Evolutionary conservation across 2,113 vertebrate species (phyloP).

Genomic region (Paradoxurus hermaphroditus): DNA sequence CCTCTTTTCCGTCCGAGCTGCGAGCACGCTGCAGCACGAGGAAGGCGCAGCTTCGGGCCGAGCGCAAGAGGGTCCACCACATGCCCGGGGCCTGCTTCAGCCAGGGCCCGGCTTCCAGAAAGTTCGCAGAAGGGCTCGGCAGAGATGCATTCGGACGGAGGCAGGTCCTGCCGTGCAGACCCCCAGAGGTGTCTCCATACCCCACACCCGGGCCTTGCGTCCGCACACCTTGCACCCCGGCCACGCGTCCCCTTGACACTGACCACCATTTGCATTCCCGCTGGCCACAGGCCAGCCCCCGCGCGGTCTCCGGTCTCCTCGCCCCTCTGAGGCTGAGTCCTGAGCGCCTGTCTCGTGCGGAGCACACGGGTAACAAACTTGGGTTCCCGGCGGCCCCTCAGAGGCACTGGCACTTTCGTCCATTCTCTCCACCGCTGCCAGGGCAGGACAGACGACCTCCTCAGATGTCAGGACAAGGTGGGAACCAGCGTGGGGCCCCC

Average conservation of each 20-base stretch:
- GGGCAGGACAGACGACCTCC: rapidly evolving
- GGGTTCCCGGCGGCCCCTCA: background rate
- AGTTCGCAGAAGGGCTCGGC: background rate
- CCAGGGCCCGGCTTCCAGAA: background rate
- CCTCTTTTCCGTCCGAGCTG: rapidly evolving
- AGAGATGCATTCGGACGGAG: background rate
- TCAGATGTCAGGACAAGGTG: too few species aligned
- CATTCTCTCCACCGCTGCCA: rapidly evolving
- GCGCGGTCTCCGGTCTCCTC: rapidly evolving
- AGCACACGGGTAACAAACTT: background rate
- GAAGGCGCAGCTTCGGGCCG: background rate
- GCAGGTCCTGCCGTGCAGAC: rapidly evolving
- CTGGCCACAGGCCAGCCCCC: background rate
- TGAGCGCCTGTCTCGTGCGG: background rate
- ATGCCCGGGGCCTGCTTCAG: rapidly evolving
- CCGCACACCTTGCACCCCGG: rapidly evolving
- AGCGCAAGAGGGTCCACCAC: rapidly evolving
- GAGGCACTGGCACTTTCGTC: too few species aligned
- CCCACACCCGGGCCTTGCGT: too few species aligned
- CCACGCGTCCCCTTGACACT: rapidly evolving
- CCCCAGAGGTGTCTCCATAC: too few species aligned
- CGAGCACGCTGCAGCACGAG: rapidly evolving
- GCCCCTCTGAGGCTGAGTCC: background rate
- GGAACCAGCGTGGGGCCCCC: background rate
- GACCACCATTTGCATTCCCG: rapidly evolving